Conservation (phyloP, 2,888 invertebrate species). For the Sicus ferrugineus region DNA sequence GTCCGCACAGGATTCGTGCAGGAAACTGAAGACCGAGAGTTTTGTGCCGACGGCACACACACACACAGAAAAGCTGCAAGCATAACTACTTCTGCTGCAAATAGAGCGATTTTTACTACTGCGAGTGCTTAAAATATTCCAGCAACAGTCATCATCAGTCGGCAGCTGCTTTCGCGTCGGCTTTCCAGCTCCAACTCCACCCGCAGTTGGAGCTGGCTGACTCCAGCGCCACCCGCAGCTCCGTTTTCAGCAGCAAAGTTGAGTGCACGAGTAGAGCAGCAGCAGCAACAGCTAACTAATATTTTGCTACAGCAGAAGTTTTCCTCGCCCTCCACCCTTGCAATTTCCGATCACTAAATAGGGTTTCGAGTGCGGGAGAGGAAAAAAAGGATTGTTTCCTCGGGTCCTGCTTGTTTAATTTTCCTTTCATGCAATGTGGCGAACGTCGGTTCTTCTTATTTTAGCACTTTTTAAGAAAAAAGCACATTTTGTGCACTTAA, state of each 20-base stretch:
- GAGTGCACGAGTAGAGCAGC: background rate
- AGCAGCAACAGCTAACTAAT: background rate
- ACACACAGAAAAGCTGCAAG: background rate
- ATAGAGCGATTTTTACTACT: background rate
- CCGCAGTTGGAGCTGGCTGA: too few species aligned
- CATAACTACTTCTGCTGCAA: background rate
- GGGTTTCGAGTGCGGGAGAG: constrained; percentile 1
- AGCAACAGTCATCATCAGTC: too few species aligned
- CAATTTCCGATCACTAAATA: constrained; percentile 20
- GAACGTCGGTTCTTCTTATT: background rate
- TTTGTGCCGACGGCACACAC: background rate
- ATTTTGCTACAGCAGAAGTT: background rate
- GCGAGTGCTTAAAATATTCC: background rate
- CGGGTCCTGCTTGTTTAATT: background rate
- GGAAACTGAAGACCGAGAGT: background rate
- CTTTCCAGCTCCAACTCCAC: too few species aligned
- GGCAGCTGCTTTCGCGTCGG: too few species aligned
- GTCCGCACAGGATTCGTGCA: background rate
- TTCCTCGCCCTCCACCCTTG: background rate
- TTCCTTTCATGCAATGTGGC: background rate
- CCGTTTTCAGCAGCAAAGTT: background rate
- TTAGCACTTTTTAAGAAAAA: constrained; percentile 5
- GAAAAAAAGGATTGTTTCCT: constrained; percentile 1
- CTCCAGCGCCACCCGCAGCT: background rate
- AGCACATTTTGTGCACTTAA: background rate